Evolutionary conservation across 1,140 invertebrate species (phyloP).

Genomic region (Caenorhabditis brenneri): DNA sequence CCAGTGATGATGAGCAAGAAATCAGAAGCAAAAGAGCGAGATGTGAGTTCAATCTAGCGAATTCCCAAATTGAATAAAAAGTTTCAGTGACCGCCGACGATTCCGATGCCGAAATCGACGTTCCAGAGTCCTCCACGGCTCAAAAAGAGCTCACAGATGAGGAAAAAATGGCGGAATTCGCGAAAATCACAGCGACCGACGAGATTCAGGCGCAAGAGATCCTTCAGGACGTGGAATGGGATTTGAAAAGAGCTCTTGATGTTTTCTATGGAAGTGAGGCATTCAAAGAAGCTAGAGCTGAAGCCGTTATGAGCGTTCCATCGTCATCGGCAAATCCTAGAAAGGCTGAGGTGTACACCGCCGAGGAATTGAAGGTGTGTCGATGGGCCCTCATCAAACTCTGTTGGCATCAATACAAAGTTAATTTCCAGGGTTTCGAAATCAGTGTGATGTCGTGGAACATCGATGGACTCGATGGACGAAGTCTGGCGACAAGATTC

Average conservation of each 20-base stretch:
- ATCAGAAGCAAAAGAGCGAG: background rate
- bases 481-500: constrained; percentile 74
- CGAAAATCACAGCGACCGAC: constrained; percentile 60
- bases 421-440: constrained; percentile 40
- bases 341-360: background rate
- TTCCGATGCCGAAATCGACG: background rate
- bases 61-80: background rate
- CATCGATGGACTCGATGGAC: constrained; percentile 76
- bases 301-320: background rate
- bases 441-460: constrained; percentile 75
- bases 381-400: background rate
- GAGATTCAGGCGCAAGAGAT: constrained; percentile 60
- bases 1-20: background rate
- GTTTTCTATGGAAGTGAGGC: constrained; percentile 46
- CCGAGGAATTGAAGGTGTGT: background rate
- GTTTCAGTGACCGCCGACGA: background rate
- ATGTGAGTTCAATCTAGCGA: background rate
- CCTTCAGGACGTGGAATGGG: constrained; percentile 58
- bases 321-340: background rate
- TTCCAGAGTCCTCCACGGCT: background rate
- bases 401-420: background rate
- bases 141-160: background rate
- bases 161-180: constrained; percentile 57
- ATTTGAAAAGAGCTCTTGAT: constrained; percentile 54
- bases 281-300: background rate